Evolutionary conservation across 2,888 invertebrate genomes (phyloP), one percentile per base, ranked within the genome.

Genomic region (Pyralis farinalis): DNA sequence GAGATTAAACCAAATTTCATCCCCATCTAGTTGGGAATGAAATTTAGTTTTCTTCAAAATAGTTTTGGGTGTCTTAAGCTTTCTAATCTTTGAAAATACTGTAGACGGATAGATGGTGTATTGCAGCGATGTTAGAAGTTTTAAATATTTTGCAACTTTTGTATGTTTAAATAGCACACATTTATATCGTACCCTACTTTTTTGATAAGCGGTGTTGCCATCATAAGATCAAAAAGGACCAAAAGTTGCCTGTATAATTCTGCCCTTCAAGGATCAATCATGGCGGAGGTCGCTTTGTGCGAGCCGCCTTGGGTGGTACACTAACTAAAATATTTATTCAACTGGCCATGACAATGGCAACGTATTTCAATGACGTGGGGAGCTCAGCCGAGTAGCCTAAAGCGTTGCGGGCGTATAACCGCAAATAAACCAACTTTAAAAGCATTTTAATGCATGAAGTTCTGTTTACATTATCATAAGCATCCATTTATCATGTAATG

Each of bases 301-400:
- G 54, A 56, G 71, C 79, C 82, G 76, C 74, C 52, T 59, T 86
- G 85, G 85, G 86, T 86, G 84, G 86, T 73, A 76, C 71, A 69
- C 68, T 71, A 72, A 75, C 60, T 74, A 74, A 82, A 82, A 85
- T 87, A 85, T 87, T 87, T 86, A 87, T 85, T 83, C 83, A 81
- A 61, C 39, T 51, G 61, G 56, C 60, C 63, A 60, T 64, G 64
- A 87, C 87, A 87, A 87, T 87, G 79, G 84, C 76, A 73, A 74
- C 77, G 80, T 73, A 80, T 84, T 85, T 85, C 82, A 83, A 81
- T 78, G 77, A 78, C 70, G 62, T 55, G 63, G 54, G 47, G 57
- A 36, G 46, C 46, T 46, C 51, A 46, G 32, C 49, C n/a, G 55
- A 48, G 47, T 64, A 54, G 72, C 74, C 72, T 56, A 58, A 55